These are phyloP conservation scores for Phoenoteleia sp. DNA, from an alignment of 2,888 invertebrate species.

Conservation along the genomic window DNA sequence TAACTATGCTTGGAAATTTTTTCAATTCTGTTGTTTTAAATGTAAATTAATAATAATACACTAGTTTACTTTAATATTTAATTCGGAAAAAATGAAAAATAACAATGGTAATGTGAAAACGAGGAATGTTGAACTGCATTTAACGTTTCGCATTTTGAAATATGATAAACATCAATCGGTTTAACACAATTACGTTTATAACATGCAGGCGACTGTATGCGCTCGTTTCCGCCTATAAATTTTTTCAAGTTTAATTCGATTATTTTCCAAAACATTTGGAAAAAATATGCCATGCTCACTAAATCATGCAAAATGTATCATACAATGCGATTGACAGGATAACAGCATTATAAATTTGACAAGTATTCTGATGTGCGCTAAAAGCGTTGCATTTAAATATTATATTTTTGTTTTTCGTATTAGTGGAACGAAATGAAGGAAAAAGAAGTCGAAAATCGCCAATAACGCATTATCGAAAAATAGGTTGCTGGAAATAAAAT, in stretches of 20 bases:
- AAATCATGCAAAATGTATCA: constrained; percentile 39
- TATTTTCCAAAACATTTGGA: constrained; percentile 49
- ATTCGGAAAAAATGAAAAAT: too few relatives aligned
- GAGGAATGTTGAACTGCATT: too few relatives aligned
- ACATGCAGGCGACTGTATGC: neutral
- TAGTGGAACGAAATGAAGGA: neutral
- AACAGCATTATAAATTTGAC: constrained; percentile 49
- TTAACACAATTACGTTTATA: constrained; percentile 30
- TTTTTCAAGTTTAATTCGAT: constrained; percentile 46
- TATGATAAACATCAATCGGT: neutral
- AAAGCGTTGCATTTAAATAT: constrained; percentile 50
- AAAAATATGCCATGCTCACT: constrained; percentile 18
- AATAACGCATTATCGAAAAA: neutral
- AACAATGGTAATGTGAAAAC: neutral
- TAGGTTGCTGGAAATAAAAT: too few relatives aligned
- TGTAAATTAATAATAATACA: too few relatives aligned
- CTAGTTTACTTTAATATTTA: too few relatives aligned
- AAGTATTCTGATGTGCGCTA: constrained; percentile 19
- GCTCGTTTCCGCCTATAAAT: neutral
- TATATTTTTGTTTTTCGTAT: constrained; percentile 28
- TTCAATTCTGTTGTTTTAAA: too few relatives aligned
- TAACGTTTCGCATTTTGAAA: too few relatives aligned
- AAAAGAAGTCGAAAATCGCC: neutral
- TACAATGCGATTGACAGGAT: constrained; percentile 1
- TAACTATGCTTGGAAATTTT: too few relatives aligned